Evolutionary conservation across 2,797 vertebrate species (phyloP).

Genomic region (Prunella strophiata): DNA sequence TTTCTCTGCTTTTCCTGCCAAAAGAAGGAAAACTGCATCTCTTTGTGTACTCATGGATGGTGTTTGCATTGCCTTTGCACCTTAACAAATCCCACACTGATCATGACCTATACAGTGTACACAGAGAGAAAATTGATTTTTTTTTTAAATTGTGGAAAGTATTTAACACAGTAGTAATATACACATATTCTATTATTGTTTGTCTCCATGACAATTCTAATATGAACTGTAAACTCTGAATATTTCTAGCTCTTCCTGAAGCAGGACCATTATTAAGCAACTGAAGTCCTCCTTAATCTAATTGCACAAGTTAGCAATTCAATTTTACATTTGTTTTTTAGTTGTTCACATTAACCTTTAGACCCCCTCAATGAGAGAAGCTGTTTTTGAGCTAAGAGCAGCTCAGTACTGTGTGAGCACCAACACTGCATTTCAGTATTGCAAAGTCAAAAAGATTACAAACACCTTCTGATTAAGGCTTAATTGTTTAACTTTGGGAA

Average conservation of each 20-base stretch:
- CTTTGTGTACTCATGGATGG: background rate
- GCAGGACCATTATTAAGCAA: background rate
- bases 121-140: background rate
- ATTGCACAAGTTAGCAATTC: background rate
- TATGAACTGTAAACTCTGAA: background rate
- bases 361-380: background rate
- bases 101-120: background rate
- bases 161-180: background rate
- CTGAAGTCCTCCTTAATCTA: background rate
- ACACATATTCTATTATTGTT: background rate
- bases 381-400: background rate
- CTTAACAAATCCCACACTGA: background rate
- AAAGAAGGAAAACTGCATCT: background rate
- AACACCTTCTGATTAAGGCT: background rate
- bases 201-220: background rate
- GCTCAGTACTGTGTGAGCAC: background rate
- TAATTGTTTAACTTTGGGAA: background rate
- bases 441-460: background rate
- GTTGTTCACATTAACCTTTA: constrained; percentile 36
- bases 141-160: background rate
- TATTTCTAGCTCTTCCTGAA: background rate
- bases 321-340: constrained; percentile 6
- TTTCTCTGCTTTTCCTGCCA: background rate
- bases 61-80: background rate
- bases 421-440: background rate